Conservation (phyloP, 2,888 invertebrate species). For the Acrobeloides nanus region DNA sequence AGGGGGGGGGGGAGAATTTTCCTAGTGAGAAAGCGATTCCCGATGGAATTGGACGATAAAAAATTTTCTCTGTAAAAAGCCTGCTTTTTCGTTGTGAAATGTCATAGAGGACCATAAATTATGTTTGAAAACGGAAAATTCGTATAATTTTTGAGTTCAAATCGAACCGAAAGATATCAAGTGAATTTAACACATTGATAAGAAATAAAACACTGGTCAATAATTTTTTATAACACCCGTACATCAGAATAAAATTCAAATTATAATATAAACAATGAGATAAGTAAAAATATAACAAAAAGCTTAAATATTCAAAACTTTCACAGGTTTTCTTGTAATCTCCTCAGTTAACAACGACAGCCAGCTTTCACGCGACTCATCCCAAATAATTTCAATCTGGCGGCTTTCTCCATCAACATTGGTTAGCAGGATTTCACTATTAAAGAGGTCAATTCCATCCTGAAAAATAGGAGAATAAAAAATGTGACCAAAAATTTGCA, state of each 20-base stretch:
- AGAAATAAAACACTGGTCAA: neutral
- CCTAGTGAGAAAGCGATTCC: no score
- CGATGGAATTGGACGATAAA: no score
- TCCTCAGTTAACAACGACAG: constrained; percentile 17
- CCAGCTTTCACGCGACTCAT: constrained; percentile 39
- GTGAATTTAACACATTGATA: neutral
- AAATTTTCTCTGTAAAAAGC: no score
- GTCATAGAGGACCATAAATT: no score
- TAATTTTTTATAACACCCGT: neutral
- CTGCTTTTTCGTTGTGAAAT: no score
- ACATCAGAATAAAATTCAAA: neutral
- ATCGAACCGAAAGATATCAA: constrained; percentile 1
- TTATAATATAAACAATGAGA: neutral
- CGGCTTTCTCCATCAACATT: constrained; percentile 13
- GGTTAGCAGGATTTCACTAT: constrained; percentile 38
- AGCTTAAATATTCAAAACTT: neutral
- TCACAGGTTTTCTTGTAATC: constrained; percentile 8
- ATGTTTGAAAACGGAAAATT: neutral
- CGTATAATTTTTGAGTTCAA: neutral
- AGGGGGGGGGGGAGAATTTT: no score
- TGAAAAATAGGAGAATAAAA: constrained; percentile 15
- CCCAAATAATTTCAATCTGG: constrained; percentile 42
- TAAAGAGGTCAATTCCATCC: constrained; percentile 48
- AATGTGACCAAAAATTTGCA: neutral
- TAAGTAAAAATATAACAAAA: neutral